Evolutionary conservation across 2,113 vertebrate species (phyloP).

Genomic region (Bufo gargarizans): DNA sequence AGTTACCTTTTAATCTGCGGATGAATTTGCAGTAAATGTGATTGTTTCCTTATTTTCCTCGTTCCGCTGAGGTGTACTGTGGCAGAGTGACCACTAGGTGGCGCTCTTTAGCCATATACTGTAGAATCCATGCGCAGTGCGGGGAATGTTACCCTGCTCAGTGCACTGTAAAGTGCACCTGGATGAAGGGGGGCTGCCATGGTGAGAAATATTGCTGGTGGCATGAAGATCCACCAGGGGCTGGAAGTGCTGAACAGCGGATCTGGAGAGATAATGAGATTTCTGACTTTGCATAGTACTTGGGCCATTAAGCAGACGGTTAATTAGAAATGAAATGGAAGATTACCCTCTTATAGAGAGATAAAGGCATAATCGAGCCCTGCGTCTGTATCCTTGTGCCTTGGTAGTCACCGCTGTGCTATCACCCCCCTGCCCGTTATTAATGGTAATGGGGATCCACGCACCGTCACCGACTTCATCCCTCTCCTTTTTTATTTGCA

Average conservation of each 20-base stretch:
- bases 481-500: background rate
- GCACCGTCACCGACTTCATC: background rate
- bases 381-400: background rate
- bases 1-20: background rate
- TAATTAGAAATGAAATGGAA: slow-evolving; percentile 53
- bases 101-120: background rate
- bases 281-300: slow-evolving; percentile 39
- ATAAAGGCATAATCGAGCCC: slow-evolving; percentile 41
- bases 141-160: background rate
- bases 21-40: background rate
- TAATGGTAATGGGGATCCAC: slow-evolving; percentile 11
- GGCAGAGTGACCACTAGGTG: background rate
- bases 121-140: background rate
- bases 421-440: slow-evolving; percentile 16
- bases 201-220: background rate
- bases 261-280: slow-evolving; percentile 40
- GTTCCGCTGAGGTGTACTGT: background rate
- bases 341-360: slow-evolving; percentile 42
- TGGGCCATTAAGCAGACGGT: slow-evolving; percentile 46
- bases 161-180: background rate
- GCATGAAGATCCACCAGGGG: background rate
- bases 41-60: background rate
- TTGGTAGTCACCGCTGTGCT: background rate
- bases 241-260: slow-evolving; percentile 8
- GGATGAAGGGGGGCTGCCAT: background rate